Base-by-base conservation (phyloP, 2,888 invertebrate genomes). In the Dyspetes luteomarginatus region DNA sequence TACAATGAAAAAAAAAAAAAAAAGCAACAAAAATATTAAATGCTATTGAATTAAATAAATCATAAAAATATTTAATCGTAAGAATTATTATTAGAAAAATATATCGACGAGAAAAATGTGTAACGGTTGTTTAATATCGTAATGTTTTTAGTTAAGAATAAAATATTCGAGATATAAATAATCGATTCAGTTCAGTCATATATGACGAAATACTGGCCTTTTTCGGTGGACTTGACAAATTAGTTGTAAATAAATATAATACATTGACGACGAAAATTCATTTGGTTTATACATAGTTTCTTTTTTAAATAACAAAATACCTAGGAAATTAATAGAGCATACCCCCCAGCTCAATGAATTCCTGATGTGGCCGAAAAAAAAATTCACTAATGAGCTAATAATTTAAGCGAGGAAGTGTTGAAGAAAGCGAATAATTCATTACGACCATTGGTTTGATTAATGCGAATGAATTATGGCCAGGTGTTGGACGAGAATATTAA, bases 1-100 rank as follows among this genome's bases (percentile, higher is more conserved):
- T 91, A 82, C 17, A 85, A 87, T 3, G 45, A 50, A 36, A 76
- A 72, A 50, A 36, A 64, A 50, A 2, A 60, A 55, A 22, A 19
- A 5, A 22, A 64, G n/a, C n/a, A n/a, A 41, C 0, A 0, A n/a
- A 56, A 28, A 28, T 58, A 48, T 50, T 22, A 36, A 56, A 17
- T 26, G 7, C 12, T 3, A 36, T 64, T 7, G 19, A 15, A 43
- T 50, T 3, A n/a, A 12, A 41, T 19, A 45, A 12, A 43, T 9
- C 17, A 56, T 5, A 3, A 22, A 17, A 4, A 1, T 17, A 36
- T 28, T n/a, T 2, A 3, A 65, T 12, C n/a, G n/a, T 19, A 5
- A 52, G 3, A 12, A 9, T 12, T 5, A 4, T 30, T 24, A 9
- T 48, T 48, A 12, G 2, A 36, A 36, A n/a, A n/a, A n/a, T n/a